Conservation (phyloP, 2,888 invertebrate species). For the Dinocampus coccinellae region DNA sequence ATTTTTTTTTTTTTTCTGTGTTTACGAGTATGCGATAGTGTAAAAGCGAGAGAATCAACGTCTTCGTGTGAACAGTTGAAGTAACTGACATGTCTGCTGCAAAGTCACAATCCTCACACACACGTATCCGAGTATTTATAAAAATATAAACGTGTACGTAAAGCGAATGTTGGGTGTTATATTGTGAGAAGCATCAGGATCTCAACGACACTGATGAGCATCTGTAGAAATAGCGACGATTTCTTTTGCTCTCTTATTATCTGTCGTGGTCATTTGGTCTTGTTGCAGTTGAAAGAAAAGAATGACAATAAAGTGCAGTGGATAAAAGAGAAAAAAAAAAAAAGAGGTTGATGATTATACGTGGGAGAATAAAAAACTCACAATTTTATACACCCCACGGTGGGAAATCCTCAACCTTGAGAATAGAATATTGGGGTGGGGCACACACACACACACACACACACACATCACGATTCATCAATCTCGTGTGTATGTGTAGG, state of each 20-base stretch:
- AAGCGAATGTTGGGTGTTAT: slow-evolving; percentile 34
- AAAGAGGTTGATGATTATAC: slow-evolving; percentile 35
- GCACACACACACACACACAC: too few species aligned
- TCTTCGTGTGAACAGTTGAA: slow-evolving; percentile 33
- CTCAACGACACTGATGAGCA: slow-evolving; percentile 38
- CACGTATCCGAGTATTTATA: not conserved
- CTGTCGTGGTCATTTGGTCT: slow-evolving; percentile 20
- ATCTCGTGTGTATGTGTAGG: slow-evolving; percentile 13
- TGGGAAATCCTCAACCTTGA: slow-evolving; percentile 56
- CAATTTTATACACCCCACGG: slow-evolving; percentile 46
- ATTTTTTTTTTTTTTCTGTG: too few species aligned
- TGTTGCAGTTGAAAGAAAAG: slow-evolving; percentile 8
- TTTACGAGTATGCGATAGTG: too few species aligned
- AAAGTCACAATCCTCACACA: too few species aligned
- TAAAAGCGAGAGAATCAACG: not conserved
- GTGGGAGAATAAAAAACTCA: slow-evolving; percentile 35
- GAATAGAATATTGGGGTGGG: not conserved
- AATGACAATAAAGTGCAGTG: not conserved
- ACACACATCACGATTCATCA: slow-evolving; percentile 27
- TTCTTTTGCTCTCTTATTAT: slow-evolving; percentile 47
- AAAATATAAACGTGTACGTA: slow-evolving; percentile 14
- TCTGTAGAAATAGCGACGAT: slow-evolving; percentile 49
- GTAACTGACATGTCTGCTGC: slow-evolving; percentile 25
- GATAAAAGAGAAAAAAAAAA: not conserved
- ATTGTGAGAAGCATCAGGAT: too few species aligned